phyloP scores from a whole-genome alignment of 2,797 vertebrate species.

The Lutjanus campechanus region DNA sequence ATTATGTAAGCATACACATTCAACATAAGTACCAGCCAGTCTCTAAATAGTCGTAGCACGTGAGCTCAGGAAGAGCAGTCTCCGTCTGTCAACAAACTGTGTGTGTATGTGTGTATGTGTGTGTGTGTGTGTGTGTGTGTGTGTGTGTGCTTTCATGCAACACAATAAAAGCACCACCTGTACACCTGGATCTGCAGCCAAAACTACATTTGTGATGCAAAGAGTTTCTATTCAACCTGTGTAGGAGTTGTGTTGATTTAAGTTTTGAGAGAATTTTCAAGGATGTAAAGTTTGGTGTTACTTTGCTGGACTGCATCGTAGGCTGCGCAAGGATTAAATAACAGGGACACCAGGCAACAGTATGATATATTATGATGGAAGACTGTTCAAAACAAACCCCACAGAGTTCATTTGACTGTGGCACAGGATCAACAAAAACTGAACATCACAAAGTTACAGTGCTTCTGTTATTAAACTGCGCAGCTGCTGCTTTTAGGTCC shows the following conservation, averaged over 20 bases:
- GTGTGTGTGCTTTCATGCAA: neutral
- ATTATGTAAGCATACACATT: constrained; percentile 40
- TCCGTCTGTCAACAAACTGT: constrained; percentile 17
- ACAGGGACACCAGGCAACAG: neutral
- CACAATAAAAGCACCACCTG: constrained; percentile 13
- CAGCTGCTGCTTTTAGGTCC: constrained; percentile 21
- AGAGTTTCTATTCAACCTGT: constrained; percentile 1
- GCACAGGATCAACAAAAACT: constrained; percentile 20
- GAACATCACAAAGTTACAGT: constrained; percentile 5
- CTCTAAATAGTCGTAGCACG: constrained; percentile 7
- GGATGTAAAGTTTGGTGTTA: constrained; percentile 8
- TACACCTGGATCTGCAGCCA: constrained; percentile 10
- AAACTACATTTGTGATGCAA: constrained; percentile 2
- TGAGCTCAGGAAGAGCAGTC: neutral
- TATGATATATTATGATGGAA: constrained; percentile 28
- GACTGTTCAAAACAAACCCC: constrained; percentile 4
- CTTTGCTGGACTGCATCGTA: constrained; percentile 1
- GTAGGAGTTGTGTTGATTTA: constrained; percentile 1
- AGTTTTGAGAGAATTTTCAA: constrained; percentile 12
- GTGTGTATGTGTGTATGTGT: neutral
- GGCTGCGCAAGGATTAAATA: neutral
- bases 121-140: too few species aligned
- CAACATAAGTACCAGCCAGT: constrained; percentile 5
- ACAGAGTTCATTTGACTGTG: constrained; percentile 4
- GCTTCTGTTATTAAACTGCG: constrained; percentile 39